Evolutionary conservation across 1,140 invertebrate genomes (phyloP).

Genomic region (Drosophila ogumai): DNA sequence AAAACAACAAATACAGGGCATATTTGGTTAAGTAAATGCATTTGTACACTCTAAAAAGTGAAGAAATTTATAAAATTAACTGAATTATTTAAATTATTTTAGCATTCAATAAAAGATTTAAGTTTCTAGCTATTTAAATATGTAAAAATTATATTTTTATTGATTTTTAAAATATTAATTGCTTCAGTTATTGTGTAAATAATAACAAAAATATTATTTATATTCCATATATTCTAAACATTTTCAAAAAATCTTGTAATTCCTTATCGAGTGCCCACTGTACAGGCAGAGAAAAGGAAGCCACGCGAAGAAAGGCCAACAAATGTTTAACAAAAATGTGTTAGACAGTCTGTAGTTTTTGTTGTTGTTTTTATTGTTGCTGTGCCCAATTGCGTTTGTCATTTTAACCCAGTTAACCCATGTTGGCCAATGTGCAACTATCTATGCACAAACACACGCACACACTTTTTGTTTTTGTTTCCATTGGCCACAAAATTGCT

Average conservation of each 20-base stretch:
- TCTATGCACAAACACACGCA: constrained; percentile 23
- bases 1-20: not conserved
- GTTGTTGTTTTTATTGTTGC: constrained; percentile 38
- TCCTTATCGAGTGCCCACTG: not conserved
- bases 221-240: too few relatives aligned
- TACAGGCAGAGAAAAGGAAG: constrained; percentile 16
- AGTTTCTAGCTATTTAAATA: not conserved
- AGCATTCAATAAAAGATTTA: not conserved
- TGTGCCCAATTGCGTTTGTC: constrained; percentile 66
- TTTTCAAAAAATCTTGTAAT: too few relatives aligned
- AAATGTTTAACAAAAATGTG: constrained; percentile 47
- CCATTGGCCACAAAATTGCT: constrained; percentile 55
- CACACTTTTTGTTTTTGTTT: constrained; percentile 22
- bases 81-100: not conserved
- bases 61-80: not conserved
- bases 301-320: constrained; percentile 44
- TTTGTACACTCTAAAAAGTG: not conserved
- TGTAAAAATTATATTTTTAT: rapidly evolving
- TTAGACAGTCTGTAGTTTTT: constrained; percentile 31
- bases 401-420: constrained; percentile 78
- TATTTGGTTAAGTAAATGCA: constrained; percentile 3
- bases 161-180: not conserved
- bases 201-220: too few relatives aligned
- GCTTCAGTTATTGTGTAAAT: too few relatives aligned
- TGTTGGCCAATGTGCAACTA: constrained; percentile 45